Evolutionary conservation across 2,797 vertebrate genomes (phyloP), one percentile per base, ranked within the genome.

Genomic region (Macroramphosus scolopax): DNA sequence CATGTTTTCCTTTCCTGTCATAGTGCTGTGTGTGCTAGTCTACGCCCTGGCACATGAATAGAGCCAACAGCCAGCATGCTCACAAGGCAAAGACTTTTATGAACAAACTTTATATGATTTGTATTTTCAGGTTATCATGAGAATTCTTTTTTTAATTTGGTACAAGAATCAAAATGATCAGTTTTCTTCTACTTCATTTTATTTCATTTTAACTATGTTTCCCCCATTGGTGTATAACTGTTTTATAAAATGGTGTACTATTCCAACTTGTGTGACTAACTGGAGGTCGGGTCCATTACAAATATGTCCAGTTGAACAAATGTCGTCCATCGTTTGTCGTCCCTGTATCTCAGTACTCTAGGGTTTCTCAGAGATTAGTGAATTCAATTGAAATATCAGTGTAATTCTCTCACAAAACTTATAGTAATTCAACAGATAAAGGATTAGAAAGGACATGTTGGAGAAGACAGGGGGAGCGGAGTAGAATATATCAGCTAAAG

Each of bases 1-100:
- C 29, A 36, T 63, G 40, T 51, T 48, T 36, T 37, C 5, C 25
- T 11, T 46, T 28, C 17, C 58, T 52, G 24, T 54, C 8, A 20
- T 18, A 49, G 26, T 8, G 1, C 9, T 47, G 16, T 53, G 32
- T 43, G 32, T 22, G 15, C 14, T 18, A 11, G 13, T 37, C 4
- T 45, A n/a, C 46, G 6, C 18, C 6, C 43, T 18, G 33, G 14
- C 6, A 51, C 3, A 1, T 17, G 45, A 41, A 39, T 28, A 28
- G 11, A 53, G 11, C 5, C 31, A 3, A 15, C 29, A 51, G 12
- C 33, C 31, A 31, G n/a, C 37, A 22, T 14, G 6, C 13, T 42
- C 28, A 42, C 24, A 36, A 0, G 2, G 26, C 8, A 38, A 40
- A 41, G 20, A 41, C 11, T 48, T 36, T 29, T 38, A 7, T 15